phyloP scores from a whole-genome alignment of 2,797 vertebrate genomes.

The Halcyon leucocephala region DNA sequence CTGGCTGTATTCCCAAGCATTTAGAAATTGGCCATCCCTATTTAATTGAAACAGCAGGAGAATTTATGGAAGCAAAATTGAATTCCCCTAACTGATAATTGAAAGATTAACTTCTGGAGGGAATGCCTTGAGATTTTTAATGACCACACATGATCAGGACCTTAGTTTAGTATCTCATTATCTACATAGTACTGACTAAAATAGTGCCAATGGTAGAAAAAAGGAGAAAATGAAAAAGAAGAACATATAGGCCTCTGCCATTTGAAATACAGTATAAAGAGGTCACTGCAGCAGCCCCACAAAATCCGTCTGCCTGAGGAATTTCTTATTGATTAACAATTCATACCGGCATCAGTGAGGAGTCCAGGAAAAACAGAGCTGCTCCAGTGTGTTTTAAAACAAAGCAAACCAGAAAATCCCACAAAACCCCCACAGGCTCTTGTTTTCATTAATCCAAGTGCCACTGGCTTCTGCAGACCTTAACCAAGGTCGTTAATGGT shows the following conservation, averaged over 20 bases:
- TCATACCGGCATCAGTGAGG: constrained; percentile 15
- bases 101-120: constrained; percentile 29
- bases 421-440: not conserved
- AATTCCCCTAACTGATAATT: constrained; percentile 37
- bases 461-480: constrained; percentile 26
- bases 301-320: not conserved
- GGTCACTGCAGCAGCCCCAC: not conserved
- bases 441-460: constrained; percentile 38
- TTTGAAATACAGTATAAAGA: not conserved
- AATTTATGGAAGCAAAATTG: constrained; percentile 39
- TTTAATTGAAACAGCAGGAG: constrained; percentile 43
- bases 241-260: not conserved
- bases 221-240: not conserved
- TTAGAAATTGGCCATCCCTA: constrained; percentile 15
- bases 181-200: not conserved
- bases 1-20: constrained; percentile 37
- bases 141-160: not conserved
- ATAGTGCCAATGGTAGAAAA: not conserved
- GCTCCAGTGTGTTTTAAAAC: not conserved
- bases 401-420: constrained; percentile 8
- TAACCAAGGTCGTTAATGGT: not conserved
- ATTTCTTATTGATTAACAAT: constrained; percentile 33
- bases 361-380: constrained; percentile 30
- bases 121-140: constrained; percentile 37
- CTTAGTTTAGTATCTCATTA: constrained; percentile 3